Conservation (phyloP, 2,113 vertebrate species). For the western clawed frog (Xenopus tropicalis) region UCB_Xtro_10.0 CM004449.2:50899501-50900000, state of each 20-base stretch:
- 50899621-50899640: too few relatives aligned
- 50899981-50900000: too few relatives aligned
- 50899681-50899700: slow-evolving; percentile 36
- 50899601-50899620: too few relatives aligned
- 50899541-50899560: too few relatives aligned
- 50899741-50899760: slow-evolving; percentile 16
- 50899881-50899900: not conserved
- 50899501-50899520: too few relatives aligned
- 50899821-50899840: slow-evolving; percentile 4
- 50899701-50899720: not conserved
- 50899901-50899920: not conserved
- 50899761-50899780: not conserved
- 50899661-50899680: not conserved
- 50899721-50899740: not conserved
- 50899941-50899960: too few relatives aligned
- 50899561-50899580: too few relatives aligned
- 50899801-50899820: not conserved
- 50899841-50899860: not conserved
- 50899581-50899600: too few relatives aligned
- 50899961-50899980: too few relatives aligned
- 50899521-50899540: too few relatives aligned
- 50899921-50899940: too few relatives aligned
- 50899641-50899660: too few relatives aligned
- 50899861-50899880: not conserved
- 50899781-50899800: not conserved